Evolutionary conservation across 2,113 vertebrate genomes (phyloP).

Genomic region (Onychorhynchus coronatus): DNA sequence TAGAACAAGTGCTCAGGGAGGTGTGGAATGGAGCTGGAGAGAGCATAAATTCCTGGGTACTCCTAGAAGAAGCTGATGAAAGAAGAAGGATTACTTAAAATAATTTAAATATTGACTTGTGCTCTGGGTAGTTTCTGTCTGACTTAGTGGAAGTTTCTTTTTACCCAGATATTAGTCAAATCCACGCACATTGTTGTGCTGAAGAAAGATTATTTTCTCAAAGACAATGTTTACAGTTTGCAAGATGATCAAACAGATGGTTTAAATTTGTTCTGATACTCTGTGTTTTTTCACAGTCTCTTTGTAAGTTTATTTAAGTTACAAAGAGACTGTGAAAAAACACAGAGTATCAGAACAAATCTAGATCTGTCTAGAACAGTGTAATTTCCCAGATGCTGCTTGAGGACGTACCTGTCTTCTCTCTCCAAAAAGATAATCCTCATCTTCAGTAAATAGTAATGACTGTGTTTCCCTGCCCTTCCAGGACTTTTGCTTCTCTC

Average conservation of each 20-base stretch:
- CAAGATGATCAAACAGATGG: constrained; percentile 66
- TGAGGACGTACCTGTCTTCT: constrained; percentile 25
- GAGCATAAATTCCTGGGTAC: background rate
- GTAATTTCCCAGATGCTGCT: constrained; percentile 37
- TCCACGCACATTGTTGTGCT: constrained; percentile 16
- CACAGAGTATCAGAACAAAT: constrained; percentile 57
- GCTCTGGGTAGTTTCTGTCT: background rate
- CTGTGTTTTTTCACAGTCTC: constrained; percentile 62
- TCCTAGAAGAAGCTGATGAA: background rate
- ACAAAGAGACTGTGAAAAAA: constrained; percentile 61
- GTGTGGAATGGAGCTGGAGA: background rate
- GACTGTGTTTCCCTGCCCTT: background rate
- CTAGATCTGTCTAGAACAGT: constrained; percentile 54
- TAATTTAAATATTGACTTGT: constrained; percentile 7
- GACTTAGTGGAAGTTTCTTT: constrained; percentile 1
- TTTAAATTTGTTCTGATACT: constrained; percentile 60
- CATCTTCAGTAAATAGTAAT: background rate
- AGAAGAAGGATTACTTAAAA: background rate
- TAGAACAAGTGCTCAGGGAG: background rate
- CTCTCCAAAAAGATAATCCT: constrained; percentile 8
- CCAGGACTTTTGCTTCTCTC: background rate
- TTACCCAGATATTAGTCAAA: constrained; percentile 1
- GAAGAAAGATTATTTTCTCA: constrained; percentile 42
- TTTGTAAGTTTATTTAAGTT: constrained; percentile 64
- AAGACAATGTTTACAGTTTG: constrained; percentile 52